phyloP scores from a whole-genome alignment of 2,113 vertebrate species.

The Vireo altiloquus region DNA sequence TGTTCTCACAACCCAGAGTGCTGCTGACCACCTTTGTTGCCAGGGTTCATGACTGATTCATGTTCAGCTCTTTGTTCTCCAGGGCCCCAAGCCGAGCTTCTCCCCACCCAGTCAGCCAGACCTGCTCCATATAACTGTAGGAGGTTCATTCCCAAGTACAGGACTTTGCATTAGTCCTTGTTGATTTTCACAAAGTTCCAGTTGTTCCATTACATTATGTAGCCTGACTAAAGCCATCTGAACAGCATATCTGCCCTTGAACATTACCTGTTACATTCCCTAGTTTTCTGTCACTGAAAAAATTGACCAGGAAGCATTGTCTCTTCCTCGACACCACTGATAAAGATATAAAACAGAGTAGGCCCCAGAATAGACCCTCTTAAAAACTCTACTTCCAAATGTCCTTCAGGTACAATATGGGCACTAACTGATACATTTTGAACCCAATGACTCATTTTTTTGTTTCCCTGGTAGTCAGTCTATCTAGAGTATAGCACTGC shows the following conservation, averaged over 20 bases:
- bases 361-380: background rate
- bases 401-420: background rate
- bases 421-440: background rate
- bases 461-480: background rate
- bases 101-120: background rate
- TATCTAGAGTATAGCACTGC: background rate
- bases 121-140: fast-evolving
- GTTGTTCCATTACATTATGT: too few relatives aligned
- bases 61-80: background rate
- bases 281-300: background rate
- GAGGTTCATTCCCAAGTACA: background rate
- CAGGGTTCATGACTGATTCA: fast-evolving
- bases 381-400: background rate
- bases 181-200: background rate
- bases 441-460: background rate
- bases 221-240: background rate
- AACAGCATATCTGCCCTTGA: background rate
- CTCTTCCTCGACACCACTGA: background rate
- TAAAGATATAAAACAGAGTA: background rate
- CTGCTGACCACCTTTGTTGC: background rate
- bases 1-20: background rate
- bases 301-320: background rate
- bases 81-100: background rate
- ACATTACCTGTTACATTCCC: background rate
- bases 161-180: background rate